Conservation (phyloP, 2,797 vertebrate species). For the Sternarchorhynchus goeldii region DNA sequence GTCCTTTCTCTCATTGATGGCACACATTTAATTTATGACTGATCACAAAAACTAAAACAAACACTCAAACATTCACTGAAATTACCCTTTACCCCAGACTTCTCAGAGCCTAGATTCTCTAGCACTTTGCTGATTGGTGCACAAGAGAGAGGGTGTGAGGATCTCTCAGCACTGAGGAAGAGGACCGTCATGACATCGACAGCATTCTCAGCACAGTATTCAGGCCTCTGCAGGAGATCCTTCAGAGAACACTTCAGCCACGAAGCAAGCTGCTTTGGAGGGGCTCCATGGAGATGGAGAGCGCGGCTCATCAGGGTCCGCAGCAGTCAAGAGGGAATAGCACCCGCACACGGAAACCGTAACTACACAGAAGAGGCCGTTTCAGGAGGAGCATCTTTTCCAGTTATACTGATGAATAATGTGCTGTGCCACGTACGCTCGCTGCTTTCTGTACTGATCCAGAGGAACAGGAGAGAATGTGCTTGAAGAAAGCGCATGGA, state of each 20-base stretch:
- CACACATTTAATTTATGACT: conserved; percentile 7
- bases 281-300: neutral
- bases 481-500: too few species aligned
- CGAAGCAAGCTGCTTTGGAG: conserved; percentile 6
- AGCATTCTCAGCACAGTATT: conserved; percentile 18
- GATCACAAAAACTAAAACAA: neutral
- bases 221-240: conserved; percentile 13
- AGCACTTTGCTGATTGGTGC: neutral
- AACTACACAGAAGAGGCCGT: neutral
- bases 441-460: too few species aligned
- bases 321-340: too few species aligned
- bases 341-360: neutral
- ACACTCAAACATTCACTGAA: neutral
- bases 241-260: conserved; percentile 34
- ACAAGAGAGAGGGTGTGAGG: conserved; percentile 4
- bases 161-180: neutral
- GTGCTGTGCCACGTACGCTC: too few species aligned
- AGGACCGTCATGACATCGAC: conserved; percentile 26
- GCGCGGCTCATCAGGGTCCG: neutral
- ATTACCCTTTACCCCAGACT: neutral
- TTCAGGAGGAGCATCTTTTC: too few species aligned
- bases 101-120: neutral
- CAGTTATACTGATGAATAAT: too few species aligned
- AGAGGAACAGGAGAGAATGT: too few species aligned
- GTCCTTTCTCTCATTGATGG: neutral